phyloP scores from a whole-genome alignment of 2,888 invertebrate species.

The Mamestra brassicae region DNA sequence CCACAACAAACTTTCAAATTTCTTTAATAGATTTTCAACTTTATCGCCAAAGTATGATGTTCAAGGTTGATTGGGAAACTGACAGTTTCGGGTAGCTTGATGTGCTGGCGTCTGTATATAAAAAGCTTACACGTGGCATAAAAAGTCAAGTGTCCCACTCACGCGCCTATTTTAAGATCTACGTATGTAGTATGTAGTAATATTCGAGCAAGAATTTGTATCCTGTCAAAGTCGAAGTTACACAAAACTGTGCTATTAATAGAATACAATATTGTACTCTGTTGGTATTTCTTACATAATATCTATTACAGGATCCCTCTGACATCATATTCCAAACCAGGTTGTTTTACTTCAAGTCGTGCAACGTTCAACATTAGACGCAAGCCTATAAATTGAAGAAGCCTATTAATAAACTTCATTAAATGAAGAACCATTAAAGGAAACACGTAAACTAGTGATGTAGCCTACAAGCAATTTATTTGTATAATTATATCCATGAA shows the following conservation, averaged over 20 bases:
- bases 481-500: slow-evolving; percentile 61
- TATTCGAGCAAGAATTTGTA: neutral
- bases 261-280: neutral
- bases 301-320: neutral
- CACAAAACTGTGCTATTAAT: neutral
- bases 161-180: slow-evolving; percentile 8
- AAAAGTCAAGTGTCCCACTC: slow-evolving; percentile 4
- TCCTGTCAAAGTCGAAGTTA: neutral
- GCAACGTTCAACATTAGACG: slow-evolving; percentile 13
- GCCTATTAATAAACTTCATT: slow-evolving; percentile 42
- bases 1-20: too few relatives aligned
- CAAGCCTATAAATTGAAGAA: slow-evolving; percentile 25
- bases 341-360: neutral
- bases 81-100: too few relatives aligned
- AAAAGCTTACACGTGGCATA: slow-evolving; percentile 22
- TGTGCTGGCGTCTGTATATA: neutral
- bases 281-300: neutral
- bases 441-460: slow-evolving; percentile 46
- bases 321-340: slow-evolving; percentile 3
- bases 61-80: too few relatives aligned
- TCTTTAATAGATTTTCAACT: too few relatives aligned
- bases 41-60: too few relatives aligned
- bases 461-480: slow-evolving; percentile 62
- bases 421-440: slow-evolving; percentile 51
- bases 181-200: too few relatives aligned